A percentile compares a stretch with the other conserved stretches of the same genome.
Conservation (phyloP, 23 tunicate species). For the Aplidium turbinatum region DNA sequence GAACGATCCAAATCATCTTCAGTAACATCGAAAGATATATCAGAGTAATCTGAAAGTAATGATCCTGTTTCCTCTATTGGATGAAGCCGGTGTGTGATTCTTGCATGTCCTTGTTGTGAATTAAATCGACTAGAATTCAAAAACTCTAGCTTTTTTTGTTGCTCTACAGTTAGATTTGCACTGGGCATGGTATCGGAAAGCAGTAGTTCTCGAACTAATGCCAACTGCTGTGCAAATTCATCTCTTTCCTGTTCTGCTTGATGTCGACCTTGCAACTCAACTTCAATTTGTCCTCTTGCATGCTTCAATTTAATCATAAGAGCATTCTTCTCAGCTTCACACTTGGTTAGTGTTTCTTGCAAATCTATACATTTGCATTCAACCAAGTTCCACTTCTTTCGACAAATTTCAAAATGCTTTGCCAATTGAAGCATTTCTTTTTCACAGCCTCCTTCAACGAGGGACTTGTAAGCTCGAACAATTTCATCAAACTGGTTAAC, state of each 20-base stretch:
- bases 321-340: slow-evolving; percentile 89
- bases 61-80: slow-evolving; percentile 94
- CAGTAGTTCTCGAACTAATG: slow-evolving; percentile 83
- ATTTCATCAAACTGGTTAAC: slow-evolving; percentile 87
- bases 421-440: slow-evolving; percentile 86
- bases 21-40: slow-evolving; percentile 83
- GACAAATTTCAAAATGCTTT: slow-evolving; percentile 60
- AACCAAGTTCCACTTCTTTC: slow-evolving; percentile 56
- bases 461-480: slow-evolving; percentile 43
- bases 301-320: slow-evolving; percentile 85
- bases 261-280: slow-evolving; percentile 74
- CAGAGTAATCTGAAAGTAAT: slow-evolving; percentile 77
- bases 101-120: slow-evolving; percentile 37
- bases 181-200: slow-evolving; percentile 52
- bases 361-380: slow-evolving; percentile 54
- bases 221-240: slow-evolving; percentile 84
- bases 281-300: slow-evolving; percentile 87
- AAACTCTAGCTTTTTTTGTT: slow-evolving; percentile 89
- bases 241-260: slow-evolving; percentile 91
- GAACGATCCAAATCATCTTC: slow-evolving; percentile 93
- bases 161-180: slow-evolving; percentile 79
- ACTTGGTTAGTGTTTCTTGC: slow-evolving; percentile 73
- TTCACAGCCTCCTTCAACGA: slow-evolving; percentile 71
- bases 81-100: slow-evolving; percentile 43
- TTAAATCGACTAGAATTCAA: slow-evolving; percentile 65